Evolutionary conservation across 1,140 invertebrate species (phyloP), one percentile per base, ranked within the genome.

Genomic region (Pemphigus obesinymphae): DNA sequence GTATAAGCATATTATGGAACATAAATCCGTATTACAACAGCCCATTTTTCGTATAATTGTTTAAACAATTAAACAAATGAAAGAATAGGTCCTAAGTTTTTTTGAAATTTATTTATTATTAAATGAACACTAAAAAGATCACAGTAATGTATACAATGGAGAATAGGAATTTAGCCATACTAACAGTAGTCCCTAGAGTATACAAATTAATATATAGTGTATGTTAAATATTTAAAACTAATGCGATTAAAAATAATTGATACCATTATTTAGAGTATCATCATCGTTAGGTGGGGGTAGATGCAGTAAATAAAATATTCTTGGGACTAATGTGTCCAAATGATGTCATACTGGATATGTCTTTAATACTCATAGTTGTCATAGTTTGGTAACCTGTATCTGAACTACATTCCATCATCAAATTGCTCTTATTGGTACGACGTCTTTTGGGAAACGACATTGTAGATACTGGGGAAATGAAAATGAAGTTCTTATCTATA

Each of bases 361-460:
- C 76, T 17, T 80, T 80, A 61, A 80, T 58, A 23, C 55, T 80
- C 76, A 61, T 63, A 50, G 72, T 45, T 11, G 43, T 75, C 45
- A 75, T 50, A 31, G 76, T 80, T 40, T 80, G 76, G 37, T 80
- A 80, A 29, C 76, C 76, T 40, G 76, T 61, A 31, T 80, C 76
- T 43, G 76, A 80, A 29, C 76, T 80, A 20, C 11, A 45, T 80
- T 80, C 76, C 76, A 80, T 80, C 37, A 43, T 80, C 7, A 63
- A 43, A 63, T 40, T 63, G 17, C 31, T 80, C 20, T 80, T 80
- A 6, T 80, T 61, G 20, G 37, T 80, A 13, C 76, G 76, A 26
- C 76, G 76, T 31, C 76, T 31, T 80, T 80, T 80, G 3, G 76
- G 76, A 37, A 80, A 63, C 20, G 76, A 80, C 55, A 61, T 58